Evolutionary conservation across 53 echinoderm and acorn worm species (phyloP).

Genomic region (Holothuria leucospilota): DNA sequence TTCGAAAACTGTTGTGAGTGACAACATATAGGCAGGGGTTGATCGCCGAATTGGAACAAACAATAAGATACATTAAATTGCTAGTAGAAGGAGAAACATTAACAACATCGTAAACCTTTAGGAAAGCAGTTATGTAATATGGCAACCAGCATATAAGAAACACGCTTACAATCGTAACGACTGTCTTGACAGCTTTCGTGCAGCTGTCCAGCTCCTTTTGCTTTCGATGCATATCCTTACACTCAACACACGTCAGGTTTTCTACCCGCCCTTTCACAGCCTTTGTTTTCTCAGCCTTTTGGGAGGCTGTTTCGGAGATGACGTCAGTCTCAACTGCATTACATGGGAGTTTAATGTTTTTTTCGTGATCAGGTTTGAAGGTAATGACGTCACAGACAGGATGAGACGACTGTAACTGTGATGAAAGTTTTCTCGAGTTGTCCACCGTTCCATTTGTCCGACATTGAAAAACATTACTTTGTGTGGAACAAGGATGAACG

Average conservation of each 20-base stretch:
- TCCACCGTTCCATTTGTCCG: too few species aligned
- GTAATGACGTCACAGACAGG: too few species aligned
- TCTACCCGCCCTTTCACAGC: background rate
- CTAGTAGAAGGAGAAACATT: background rate
- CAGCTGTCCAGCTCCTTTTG: background rate
- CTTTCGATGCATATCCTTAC: background rate
- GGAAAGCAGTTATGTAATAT: background rate
- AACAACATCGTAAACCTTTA: background rate
- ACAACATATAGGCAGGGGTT: conserved; percentile 22
- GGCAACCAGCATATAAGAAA: conserved; percentile 27
- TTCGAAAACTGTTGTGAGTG: conserved; percentile 14
- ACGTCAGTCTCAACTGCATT: too few species aligned
- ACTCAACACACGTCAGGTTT: background rate
- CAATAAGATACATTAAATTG: too few species aligned
- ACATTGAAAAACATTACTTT: too few species aligned
- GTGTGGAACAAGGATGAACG: too few species aligned
- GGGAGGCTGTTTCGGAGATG: too few species aligned
- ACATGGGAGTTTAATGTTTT: too few species aligned
- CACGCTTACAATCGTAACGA: background rate
- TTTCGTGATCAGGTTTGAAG: too few species aligned
- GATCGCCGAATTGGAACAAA: conserved; percentile 5
- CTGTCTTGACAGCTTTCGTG: conserved; percentile 29
- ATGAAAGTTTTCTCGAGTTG: too few species aligned
- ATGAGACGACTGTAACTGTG: too few species aligned
- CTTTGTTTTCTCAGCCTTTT: too few species aligned